Evolutionary conservation across 2,113 vertebrate genomes (phyloP).

Genomic region (Macquaria australasica): DNA sequence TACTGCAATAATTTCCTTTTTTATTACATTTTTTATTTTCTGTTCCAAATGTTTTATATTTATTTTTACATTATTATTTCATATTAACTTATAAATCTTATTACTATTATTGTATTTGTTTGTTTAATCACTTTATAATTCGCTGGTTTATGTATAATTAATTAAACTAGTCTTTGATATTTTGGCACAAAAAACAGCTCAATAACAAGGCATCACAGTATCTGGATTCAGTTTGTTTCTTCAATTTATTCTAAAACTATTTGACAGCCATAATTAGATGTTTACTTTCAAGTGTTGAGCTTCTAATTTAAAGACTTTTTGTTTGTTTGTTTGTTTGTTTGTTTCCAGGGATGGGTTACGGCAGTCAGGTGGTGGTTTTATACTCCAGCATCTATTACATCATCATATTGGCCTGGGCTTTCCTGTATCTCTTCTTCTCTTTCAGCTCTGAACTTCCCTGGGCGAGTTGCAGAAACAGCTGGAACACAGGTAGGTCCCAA

Average conservation of each 20-base stretch:
- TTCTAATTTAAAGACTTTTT: background rate
- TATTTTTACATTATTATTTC: background rate
- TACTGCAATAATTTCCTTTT: no score
- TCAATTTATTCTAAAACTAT: background rate
- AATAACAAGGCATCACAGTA: background rate
- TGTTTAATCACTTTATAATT: background rate
- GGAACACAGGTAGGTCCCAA: constrained; percentile 90
- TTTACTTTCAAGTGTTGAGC: background rate
- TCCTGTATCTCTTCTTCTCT: constrained; percentile 96
- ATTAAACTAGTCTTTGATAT: no score
- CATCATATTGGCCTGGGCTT: constrained; percentile 96
- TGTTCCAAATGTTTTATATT: background rate
- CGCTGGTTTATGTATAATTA: background rate
- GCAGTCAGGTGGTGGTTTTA: constrained; percentile 82
- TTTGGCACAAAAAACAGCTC: no score
- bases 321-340: constrained; percentile 4
- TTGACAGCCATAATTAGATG: background rate
- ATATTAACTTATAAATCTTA: background rate
- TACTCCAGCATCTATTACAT: constrained; percentile 90
- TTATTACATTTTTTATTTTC: no score
- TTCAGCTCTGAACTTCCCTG: constrained; percentile 92
- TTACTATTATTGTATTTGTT: background rate
- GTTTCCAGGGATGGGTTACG: constrained; percentile 83
- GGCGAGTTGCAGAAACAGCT: constrained; percentile 91
- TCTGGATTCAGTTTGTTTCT: background rate